These are phyloP conservation scores for Lamproptera curius DNA, from an alignment of 2,888 invertebrate genomes.

Conservation along the genomic window DNA sequence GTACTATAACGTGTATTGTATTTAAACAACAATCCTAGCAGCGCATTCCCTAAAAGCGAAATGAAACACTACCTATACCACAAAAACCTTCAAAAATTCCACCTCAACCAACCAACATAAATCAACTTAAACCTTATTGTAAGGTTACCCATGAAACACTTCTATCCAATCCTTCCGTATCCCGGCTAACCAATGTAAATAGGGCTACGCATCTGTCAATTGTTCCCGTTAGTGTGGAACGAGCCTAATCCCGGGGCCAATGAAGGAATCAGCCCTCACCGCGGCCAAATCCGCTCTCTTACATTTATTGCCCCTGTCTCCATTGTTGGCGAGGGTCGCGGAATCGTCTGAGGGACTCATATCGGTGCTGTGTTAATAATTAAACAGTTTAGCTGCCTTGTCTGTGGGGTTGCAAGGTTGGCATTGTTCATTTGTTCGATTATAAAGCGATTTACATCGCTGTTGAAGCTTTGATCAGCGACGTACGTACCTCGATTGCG, in stretches of 20 bases:
- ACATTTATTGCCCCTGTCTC: background rate
- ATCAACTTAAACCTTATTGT: too few species aligned
- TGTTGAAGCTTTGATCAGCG: too few species aligned
- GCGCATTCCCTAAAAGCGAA: too few species aligned
- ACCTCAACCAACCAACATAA: too few species aligned
- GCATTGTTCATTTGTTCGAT: background rate
- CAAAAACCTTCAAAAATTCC: too few species aligned
- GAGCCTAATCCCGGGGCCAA: slow-evolving; percentile 44
- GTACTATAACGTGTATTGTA: too few species aligned
- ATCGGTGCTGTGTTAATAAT: slow-evolving; percentile 7
- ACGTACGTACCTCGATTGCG: too few species aligned
- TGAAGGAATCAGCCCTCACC: slow-evolving; percentile 32
- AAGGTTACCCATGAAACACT: background rate
- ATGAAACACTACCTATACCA: too few species aligned
- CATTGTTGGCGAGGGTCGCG: background rate
- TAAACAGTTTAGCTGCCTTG: slow-evolving; percentile 1
- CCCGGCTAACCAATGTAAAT: slow-evolving; percentile 4
- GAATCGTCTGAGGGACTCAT: background rate
- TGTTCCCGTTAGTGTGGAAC: slow-evolving; percentile 23
- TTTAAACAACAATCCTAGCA: too few species aligned
- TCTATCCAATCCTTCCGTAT: background rate
- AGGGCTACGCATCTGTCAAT: slow-evolving; percentile 20
- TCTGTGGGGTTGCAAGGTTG: too few species aligned
- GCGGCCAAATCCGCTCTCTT: background rate
- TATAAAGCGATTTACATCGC: background rate